These are phyloP conservation scores for Pandemis corylana DNA, from an alignment of 2,888 invertebrate species.

Conservation along the genomic window DNA sequence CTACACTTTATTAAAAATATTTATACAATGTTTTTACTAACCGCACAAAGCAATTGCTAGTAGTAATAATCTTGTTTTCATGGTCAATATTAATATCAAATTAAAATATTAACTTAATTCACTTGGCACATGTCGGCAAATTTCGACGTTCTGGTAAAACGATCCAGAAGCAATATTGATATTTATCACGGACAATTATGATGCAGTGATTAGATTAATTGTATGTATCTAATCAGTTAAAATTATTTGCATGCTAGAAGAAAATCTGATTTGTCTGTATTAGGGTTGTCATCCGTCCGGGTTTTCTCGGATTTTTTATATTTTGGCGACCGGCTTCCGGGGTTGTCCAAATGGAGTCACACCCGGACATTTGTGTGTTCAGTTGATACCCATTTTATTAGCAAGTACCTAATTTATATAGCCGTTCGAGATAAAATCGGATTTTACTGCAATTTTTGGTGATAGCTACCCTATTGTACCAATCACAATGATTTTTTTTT, in stretches of 20 bases:
- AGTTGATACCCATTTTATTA: too few relatives aligned
- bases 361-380: too few relatives aligned
- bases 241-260: not conserved
- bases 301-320: too few relatives aligned
- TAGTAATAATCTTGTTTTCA: not conserved
- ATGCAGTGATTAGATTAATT: constrained; percentile 13
- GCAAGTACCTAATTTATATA: too few relatives aligned
- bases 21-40: constrained; percentile 6
- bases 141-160: not conserved
- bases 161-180: not conserved
- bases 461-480: too few relatives aligned
- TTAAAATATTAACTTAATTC: not conserved
- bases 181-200: not conserved
- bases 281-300: not conserved
- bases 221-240: constrained; percentile 1
- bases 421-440: too few relatives aligned
- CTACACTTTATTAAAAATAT: not conserved
- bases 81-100: not conserved
- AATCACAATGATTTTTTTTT: too few relatives aligned
- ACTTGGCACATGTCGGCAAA: not conserved
- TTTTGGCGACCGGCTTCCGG: too few relatives aligned
- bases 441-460: too few relatives aligned
- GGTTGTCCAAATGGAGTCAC: too few relatives aligned
- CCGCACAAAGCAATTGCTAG: constrained; percentile 1
- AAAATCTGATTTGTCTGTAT: not conserved